phyloP scores from a whole-genome alignment of 1,140 invertebrate species.

The Sitodiplosis mosellana region DNA sequence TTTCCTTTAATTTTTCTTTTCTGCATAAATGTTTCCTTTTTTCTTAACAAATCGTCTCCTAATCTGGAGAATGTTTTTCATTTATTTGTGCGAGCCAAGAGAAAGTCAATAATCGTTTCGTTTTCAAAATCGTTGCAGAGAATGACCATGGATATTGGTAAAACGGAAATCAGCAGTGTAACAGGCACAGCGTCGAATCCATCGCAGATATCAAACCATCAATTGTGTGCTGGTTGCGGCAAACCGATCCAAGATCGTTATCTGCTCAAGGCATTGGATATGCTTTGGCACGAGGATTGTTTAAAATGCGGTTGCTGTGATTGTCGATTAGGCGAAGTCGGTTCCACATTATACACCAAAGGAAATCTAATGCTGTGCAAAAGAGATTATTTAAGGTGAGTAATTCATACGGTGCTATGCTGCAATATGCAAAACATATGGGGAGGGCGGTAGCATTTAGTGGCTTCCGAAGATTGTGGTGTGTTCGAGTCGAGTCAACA shows the following conservation, averaged over 20 bases:
- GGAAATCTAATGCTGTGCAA: constrained; percentile 95
- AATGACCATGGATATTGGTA: constrained; percentile 56
- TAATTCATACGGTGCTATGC: neutral
- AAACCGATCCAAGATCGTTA: constrained; percentile 74
- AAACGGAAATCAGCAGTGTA: constrained; percentile 30
- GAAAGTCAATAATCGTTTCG: too few species aligned
- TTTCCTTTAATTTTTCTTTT: too few species aligned
- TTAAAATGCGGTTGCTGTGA: constrained; percentile 95
- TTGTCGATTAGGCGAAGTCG: constrained; percentile 91
- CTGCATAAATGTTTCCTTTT: too few species aligned
- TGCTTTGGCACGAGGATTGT: constrained; percentile 97
- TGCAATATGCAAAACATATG: neutral
- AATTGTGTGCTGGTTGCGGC: constrained; percentile 70
- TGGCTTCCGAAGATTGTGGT: neutral
- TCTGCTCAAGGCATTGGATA: constrained; percentile 70
- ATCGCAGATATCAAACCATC: constrained; percentile 31
- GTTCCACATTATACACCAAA: constrained; percentile 88
- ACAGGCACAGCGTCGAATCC: constrained; percentile 14
- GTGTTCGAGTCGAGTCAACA: neutral
- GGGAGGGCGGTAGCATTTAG: neutral
- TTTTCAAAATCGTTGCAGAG: too few species aligned
- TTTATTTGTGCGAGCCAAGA: too few species aligned
- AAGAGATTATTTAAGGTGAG: constrained; percentile 87
- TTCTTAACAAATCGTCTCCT: too few species aligned
- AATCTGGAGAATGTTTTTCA: too few species aligned